Evolutionary conservation across 2,888 invertebrate genomes (phyloP).

Genomic region (Halocaridina rubra): DNA sequence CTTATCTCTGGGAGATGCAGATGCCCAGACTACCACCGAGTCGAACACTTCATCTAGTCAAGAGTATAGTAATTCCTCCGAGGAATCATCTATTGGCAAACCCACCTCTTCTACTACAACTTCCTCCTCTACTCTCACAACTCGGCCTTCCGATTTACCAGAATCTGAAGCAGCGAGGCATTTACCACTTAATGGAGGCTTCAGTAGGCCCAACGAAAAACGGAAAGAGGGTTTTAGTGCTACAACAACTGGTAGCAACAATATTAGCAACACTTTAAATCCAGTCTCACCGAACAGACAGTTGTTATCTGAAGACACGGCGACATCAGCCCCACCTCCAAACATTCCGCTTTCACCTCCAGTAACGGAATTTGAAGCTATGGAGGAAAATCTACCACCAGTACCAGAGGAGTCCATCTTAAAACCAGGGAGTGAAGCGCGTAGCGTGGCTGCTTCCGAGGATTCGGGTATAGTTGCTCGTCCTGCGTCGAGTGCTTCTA

Average conservation of each 20-base stretch:
- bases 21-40: conserved; percentile 57
- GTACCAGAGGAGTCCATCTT: conserved; percentile 40
- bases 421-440: conserved; percentile 52
- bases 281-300: conserved; percentile 29
- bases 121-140: conserved; percentile 36
- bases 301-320: conserved; percentile 27
- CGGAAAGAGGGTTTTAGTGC: background rate
- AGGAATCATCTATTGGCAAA: conserved; percentile 58
- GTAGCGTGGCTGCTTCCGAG: conserved; percentile 61
- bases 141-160: conserved; percentile 36
- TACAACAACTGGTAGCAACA: background rate
- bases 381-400: conserved; percentile 44
- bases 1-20: conserved; percentile 39
- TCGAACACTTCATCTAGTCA: conserved; percentile 62
- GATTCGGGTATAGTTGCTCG: conserved; percentile 64
- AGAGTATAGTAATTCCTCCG: conserved; percentile 60
- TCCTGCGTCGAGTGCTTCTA: conserved; percentile 65
- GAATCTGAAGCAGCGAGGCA: conserved; percentile 41
- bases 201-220: background rate
- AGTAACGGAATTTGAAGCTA: conserved; percentile 35
- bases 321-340: conserved; percentile 19
- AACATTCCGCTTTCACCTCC: conserved; percentile 35
- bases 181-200: conserved; percentile 17
- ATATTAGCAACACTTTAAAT: conserved; percentile 4
- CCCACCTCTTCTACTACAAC: conserved; percentile 48